Conservation (phyloP, 1,140 invertebrate genomes). For the Hyposmocoma kahamanoa region DNA sequence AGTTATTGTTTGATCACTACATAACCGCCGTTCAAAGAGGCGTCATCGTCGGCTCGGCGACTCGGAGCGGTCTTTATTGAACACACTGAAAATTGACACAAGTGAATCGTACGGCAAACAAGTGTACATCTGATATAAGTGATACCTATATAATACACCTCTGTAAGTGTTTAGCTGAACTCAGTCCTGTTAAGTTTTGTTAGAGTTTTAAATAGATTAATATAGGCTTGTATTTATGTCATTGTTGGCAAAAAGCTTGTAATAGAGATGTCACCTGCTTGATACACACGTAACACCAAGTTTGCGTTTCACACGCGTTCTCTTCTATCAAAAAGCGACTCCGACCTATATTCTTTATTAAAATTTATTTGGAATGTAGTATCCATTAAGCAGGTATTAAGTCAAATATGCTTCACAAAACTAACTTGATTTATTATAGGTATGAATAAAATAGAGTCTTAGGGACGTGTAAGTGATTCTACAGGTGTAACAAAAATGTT, state of each 20-base stretch:
- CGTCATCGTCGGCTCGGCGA: too few species aligned
- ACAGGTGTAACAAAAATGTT: too few species aligned
- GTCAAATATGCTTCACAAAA: neutral
- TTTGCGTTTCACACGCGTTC: slow-evolving; percentile 51
- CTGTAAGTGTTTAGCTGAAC: too few species aligned
- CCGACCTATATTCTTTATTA: too few species aligned
- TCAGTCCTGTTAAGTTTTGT: neutral
- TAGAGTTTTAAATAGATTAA: slow-evolving; percentile 32
- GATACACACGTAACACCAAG: slow-evolving; percentile 18
- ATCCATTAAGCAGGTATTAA: neutral
- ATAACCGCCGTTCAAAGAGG: neutral
- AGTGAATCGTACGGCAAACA: slow-evolving; percentile 33
- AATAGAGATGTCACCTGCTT: slow-evolving; percentile 49
- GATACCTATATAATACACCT: too few species aligned
- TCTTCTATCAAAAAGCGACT: slow-evolving; percentile 5
- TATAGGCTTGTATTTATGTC: slow-evolving; percentile 9
- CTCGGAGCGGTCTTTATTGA: slow-evolving; percentile 8
- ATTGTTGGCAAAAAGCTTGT: slow-evolving; percentile 18
- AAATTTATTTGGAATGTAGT: neutral
- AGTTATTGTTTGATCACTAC: neutral
- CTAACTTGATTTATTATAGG: too few species aligned
- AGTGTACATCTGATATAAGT: too few species aligned
- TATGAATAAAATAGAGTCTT: too few species aligned
- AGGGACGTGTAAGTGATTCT: too few species aligned
- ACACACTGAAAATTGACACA: slow-evolving; percentile 44